Conservation (phyloP, 2,113 vertebrate genomes). For the Oryzias celebensis region DNA sequence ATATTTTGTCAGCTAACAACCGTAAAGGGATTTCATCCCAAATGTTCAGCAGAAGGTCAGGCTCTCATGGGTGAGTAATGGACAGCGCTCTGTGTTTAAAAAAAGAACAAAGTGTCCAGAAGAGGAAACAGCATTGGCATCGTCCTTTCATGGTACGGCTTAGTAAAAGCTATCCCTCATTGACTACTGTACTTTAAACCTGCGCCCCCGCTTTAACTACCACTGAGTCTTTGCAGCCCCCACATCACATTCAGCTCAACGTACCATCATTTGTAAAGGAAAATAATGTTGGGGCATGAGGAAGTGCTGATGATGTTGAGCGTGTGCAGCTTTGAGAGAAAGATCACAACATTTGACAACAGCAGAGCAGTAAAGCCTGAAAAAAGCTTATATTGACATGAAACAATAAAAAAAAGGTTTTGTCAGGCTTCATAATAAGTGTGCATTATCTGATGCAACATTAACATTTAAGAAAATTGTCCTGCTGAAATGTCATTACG, state of each 20-base stretch:
- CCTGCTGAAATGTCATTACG: too few species aligned
- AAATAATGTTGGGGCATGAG: too few species aligned
- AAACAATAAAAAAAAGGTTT: too few species aligned
- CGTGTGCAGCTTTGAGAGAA: too few species aligned
- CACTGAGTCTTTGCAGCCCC: background rate
- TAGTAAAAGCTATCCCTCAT: conserved; percentile 31
- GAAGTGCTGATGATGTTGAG: too few species aligned
- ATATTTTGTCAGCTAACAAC: conserved; percentile 44
- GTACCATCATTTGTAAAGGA: background rate
- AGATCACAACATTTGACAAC: too few species aligned
- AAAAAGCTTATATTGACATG: too few species aligned
- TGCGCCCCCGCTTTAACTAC: background rate
- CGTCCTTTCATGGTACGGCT: conserved; percentile 28
- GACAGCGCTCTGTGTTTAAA: conserved; percentile 41
- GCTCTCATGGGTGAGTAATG: conserved; percentile 58
- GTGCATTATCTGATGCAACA: too few species aligned
- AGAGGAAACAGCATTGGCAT: conserved; percentile 10
- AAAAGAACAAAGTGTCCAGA: conserved; percentile 12
- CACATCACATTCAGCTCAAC: conserved; percentile 9
- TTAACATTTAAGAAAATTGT: too few species aligned
- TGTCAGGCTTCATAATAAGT: too few species aligned
- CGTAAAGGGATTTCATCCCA: conserved; percentile 32
- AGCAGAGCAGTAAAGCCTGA: too few species aligned
- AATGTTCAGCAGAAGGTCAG: conserved; percentile 29
- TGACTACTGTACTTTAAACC: conserved; percentile 7